A percentile compares a stretch with the other conserved stretches of the same genome.
phyloP scores from a whole-genome alignment of 2,797 vertebrate species.

The Acrossocheilus fasciatus region DNA sequence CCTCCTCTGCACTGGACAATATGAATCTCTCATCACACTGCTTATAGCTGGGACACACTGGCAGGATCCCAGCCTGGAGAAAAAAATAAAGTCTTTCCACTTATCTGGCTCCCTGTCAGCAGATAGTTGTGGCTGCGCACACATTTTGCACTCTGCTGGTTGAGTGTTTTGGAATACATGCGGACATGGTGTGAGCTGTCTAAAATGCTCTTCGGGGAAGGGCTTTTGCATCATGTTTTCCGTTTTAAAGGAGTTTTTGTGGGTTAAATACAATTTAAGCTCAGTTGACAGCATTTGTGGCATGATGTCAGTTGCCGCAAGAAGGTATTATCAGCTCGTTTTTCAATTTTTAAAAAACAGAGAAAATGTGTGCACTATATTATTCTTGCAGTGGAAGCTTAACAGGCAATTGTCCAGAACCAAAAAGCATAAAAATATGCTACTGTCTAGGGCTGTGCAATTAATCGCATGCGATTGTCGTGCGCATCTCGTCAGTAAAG shows the following conservation, averaged over 20 bases:
- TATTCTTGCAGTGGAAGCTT: not conserved
- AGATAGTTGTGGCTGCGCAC: constrained; percentile 61
- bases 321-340: not conserved
- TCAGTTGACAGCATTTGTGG: constrained; percentile 13
- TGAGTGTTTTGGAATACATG: constrained; percentile 24
- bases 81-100: constrained; percentile 74
- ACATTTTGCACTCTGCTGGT: constrained; percentile 37
- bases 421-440: not conserved
- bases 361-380: not conserved
- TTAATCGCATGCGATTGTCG: too few relatives aligned
- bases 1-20: constrained; percentile 67
- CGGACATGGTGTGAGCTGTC: constrained; percentile 1
- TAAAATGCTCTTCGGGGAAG: not conserved
- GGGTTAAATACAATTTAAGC: constrained; percentile 6
- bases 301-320: not conserved
- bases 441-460: too few relatives aligned
- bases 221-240: constrained; percentile 30
- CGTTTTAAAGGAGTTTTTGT: not conserved
- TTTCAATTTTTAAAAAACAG: not conserved
- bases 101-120: constrained; percentile 71
- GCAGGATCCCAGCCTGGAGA: constrained; percentile 74
- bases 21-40: constrained; percentile 75
- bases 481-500: too few relatives aligned
- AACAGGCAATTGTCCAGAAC: not conserved
- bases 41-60: constrained; percentile 75